Percentiles rank a stretch among this genome's conserved stretches.
Evolutionary conservation across 2,797 vertebrate genomes (phyloP).

Genomic region (Eulemur coronatus): DNA sequence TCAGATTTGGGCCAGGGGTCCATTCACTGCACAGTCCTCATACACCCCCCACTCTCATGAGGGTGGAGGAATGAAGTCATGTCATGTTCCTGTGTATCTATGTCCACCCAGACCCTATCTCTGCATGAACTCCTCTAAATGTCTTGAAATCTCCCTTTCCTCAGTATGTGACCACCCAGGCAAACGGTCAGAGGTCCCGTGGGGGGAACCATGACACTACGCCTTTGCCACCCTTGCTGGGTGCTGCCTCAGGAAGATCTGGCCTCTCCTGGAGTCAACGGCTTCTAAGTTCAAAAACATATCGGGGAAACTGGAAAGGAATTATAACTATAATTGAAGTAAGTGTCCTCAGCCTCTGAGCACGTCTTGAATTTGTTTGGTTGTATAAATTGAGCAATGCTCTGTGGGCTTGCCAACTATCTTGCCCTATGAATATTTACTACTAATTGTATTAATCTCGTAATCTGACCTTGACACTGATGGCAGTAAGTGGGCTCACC

Average conservation of each 20-base stretch:
- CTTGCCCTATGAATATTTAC: background rate
- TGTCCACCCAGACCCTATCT: background rate
- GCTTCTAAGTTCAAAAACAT: background rate
- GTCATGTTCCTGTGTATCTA: background rate
- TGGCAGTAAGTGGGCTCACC: background rate
- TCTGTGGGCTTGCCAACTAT: background rate
- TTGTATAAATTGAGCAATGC: background rate
- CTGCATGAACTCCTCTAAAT: background rate
- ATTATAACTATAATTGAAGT: background rate
- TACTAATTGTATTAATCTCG: background rate
- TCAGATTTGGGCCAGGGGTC: background rate
- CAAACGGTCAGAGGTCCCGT: background rate
- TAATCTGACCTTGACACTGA: background rate
- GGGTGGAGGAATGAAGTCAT: too few relatives aligned
- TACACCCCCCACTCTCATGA: background rate
- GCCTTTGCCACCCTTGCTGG: background rate
- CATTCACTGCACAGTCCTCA: background rate
- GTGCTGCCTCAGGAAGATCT: background rate
- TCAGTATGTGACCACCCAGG: background rate
- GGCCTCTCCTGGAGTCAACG: background rate
- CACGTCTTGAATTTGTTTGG: background rate
- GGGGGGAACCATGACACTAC: background rate
- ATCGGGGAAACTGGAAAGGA: background rate
- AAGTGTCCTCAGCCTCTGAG: background rate
- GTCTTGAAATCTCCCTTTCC: background rate